phyloP scores from a whole-genome alignment of 2,113 vertebrate species.

The Cheirogaleus medius region DNA sequence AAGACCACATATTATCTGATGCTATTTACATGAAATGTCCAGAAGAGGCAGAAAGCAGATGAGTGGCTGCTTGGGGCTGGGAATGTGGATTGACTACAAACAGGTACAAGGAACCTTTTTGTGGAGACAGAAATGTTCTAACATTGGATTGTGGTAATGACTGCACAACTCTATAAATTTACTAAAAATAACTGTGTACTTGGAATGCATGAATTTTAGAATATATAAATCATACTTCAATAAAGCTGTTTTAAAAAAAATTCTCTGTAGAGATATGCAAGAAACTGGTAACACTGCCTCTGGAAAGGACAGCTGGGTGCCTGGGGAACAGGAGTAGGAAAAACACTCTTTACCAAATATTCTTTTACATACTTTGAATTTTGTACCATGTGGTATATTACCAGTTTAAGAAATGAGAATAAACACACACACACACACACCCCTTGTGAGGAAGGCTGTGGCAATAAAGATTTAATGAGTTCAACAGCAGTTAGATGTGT shows the following conservation, averaged over 20 bases:
- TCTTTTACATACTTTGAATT: neutral
- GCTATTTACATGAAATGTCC: neutral
- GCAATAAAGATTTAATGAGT: neutral
- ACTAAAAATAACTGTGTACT: neutral
- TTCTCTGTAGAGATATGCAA: neutral
- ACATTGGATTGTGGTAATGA: neutral
- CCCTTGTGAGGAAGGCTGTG: neutral
- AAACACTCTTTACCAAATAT: neutral
- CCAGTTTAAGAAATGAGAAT: constrained; percentile 20
- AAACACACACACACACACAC: neutral
- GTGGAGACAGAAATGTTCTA: neutral
- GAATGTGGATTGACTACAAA: neutral
- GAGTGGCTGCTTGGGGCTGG: neutral
- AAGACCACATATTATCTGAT: neutral
- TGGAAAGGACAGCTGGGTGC: neutral
- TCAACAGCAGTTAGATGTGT: neutral
- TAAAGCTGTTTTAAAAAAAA: neutral
- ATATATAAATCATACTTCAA: neutral
- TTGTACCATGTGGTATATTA: neutral
- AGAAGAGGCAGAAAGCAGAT: neutral
- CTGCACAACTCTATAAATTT: neutral
- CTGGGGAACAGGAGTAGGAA: neutral
- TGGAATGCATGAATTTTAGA: neutral
- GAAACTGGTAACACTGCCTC: neutral
- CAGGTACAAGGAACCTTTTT: neutral